Evolutionary conservation across 2,113 vertebrate species (phyloP), one percentile per base, ranked within the genome.

Genomic region (Leptobrachium leishanense): DNA sequence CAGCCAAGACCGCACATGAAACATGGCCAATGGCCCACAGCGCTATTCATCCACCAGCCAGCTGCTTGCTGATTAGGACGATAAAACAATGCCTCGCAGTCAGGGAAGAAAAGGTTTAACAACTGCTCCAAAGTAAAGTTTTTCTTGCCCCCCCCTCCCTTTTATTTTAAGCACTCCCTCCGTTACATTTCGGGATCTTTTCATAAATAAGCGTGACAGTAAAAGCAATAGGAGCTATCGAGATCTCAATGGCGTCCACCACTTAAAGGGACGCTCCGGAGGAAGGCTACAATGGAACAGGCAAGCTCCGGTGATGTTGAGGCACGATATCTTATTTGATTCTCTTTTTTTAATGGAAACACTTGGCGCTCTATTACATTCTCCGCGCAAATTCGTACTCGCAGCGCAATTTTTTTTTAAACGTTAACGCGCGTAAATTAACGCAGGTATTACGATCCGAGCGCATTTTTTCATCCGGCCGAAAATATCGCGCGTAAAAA

Each of bases 1-100:
- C 91, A 92, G 94, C 95, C 96, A 95, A 96, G 96, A 98, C 96
- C 96, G 96, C 96, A 98, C 97, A 98, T 95, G 95, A 95, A 94
- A 96, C 83, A 93, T 97, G 96, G 96, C 95, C 90, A 92, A 85
- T 89, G 94, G 95, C 96, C 96, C 92, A 84, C 87, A 77, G 91
- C 84, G 88, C 95, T 94, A 96, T 97, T 98, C 95, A 96, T 90
- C 90, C 86, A 90, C 90, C 87, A 87, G 94, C 94, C 97, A 98
- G 97, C 97, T 97, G 96, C 95, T 96, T 94, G 95, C 93, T 95
- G 95, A 96, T 96, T 97, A 96, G 95, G 97, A 93, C 89, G 85
- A 87, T 84, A 84, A 88, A 91, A 95, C 93, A 94, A 96, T 92
- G 89, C 85, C 85, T 89, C 83, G 90, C 84, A 92, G 88, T 93